Percentiles rank a stretch among this genome's conserved stretches.
phyloP scores from a whole-genome alignment of 1,140 invertebrate genomes.

The Ptiloglossa arizonensis region DNA sequence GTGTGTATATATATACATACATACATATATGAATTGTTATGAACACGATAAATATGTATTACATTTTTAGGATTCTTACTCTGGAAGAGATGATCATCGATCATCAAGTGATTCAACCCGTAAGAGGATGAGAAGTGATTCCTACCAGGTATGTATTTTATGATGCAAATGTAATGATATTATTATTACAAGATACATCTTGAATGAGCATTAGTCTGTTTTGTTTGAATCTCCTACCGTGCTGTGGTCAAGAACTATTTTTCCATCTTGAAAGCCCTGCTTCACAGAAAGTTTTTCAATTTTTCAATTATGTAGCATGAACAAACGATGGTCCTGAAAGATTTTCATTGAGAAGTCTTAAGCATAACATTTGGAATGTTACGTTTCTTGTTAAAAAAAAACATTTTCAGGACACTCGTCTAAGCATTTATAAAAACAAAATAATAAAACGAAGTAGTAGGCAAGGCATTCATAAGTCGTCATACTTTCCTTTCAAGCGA shows the following conservation, averaged over 20 bases:
- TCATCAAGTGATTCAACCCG: slow-evolving; percentile 75
- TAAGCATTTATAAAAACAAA: slow-evolving; percentile 45
- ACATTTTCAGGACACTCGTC: slow-evolving; percentile 65
- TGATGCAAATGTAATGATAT: slow-evolving; percentile 9
- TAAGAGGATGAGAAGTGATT: slow-evolving; percentile 77
- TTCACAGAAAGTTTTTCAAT: slow-evolving; percentile 33
- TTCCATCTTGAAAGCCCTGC: slow-evolving; percentile 42
- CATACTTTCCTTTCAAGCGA: slow-evolving; percentile 81
- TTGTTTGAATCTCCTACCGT: slow-evolving; percentile 46
- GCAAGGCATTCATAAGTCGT: slow-evolving; percentile 76
- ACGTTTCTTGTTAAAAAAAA: slow-evolving; percentile 19
- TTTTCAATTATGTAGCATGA: slow-evolving; percentile 50
- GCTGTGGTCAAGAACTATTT: slow-evolving; percentile 52
- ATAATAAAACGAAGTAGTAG: slow-evolving; percentile 53
- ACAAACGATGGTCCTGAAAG: slow-evolving; percentile 67
- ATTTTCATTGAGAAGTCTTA: slow-evolving; percentile 11
- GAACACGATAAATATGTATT: neutral
- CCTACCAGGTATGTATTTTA: slow-evolving; percentile 76
- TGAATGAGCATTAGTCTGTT: slow-evolving; percentile 41
- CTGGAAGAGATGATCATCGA: slow-evolving; percentile 75
- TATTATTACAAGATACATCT: slow-evolving; percentile 8
- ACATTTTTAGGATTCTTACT: slow-evolving; percentile 74
- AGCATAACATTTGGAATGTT: slow-evolving; percentile 30
- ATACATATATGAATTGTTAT: too few relatives aligned
- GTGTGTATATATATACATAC: too few relatives aligned